A percentile compares a stretch with the other conserved stretches of the same genome.
Conservation (phyloP, 2,888 invertebrate genomes). For the Pachliopta kotzebuea region DNA sequence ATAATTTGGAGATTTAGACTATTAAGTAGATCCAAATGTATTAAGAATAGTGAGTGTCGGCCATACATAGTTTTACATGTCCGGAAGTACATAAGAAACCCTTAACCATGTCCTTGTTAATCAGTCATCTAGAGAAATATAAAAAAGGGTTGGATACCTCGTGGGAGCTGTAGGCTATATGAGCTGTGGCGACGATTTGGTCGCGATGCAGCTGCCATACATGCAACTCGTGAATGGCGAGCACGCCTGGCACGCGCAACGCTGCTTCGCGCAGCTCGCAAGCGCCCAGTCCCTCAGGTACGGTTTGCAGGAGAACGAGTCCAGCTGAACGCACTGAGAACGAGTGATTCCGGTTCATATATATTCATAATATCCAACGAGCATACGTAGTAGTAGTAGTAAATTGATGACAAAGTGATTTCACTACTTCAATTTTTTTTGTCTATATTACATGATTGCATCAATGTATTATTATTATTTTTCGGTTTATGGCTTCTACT, state of each 20-base stretch:
- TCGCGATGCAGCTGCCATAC: constrained; percentile 92
- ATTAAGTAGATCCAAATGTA: too few relatives aligned
- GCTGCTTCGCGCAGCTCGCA: constrained; percentile 66
- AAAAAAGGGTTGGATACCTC: constrained; percentile 47
- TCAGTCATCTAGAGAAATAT: neutral
- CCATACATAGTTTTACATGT: too few relatives aligned
- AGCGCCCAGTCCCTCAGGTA: constrained; percentile 93
- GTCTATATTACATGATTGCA: too few relatives aligned
- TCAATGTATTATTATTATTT: too few relatives aligned
- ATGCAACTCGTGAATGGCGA: constrained; percentile 91
- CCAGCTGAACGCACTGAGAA: constrained; percentile 92
- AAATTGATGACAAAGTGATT: too few relatives aligned
- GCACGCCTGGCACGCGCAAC: constrained; percentile 66
- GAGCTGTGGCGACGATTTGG: constrained; percentile 91
- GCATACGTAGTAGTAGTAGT: too few relatives aligned
- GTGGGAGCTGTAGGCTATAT: constrained; percentile 79
- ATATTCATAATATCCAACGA: neutral
- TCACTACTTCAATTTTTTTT: too few relatives aligned
- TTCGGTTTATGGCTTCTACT: too few relatives aligned
- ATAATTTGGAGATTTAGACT: too few relatives aligned
- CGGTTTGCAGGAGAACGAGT: constrained; percentile 93
- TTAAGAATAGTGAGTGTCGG: too few relatives aligned
- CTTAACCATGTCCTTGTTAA: too few relatives aligned
- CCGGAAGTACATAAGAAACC: too few relatives aligned
- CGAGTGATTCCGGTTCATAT: neutral